Base-by-base conservation (phyloP, 2,113 vertebrate species). In the Nesogale talazaci region DNA sequence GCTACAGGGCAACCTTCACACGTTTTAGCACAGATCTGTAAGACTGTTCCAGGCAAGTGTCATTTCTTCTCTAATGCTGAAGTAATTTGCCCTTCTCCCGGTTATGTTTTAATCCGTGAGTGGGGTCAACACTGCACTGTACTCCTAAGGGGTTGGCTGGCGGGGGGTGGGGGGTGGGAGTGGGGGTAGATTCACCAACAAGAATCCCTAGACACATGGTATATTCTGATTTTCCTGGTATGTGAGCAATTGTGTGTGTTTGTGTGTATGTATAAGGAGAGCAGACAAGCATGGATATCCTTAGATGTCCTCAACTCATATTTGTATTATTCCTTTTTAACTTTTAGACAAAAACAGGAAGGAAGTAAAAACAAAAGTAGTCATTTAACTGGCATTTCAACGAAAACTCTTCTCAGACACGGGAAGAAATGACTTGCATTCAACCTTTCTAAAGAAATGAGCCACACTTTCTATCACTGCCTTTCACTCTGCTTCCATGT, bases 401-500 rank as follows among this genome's bases (percentile, higher is more conserved):
- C 15, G 82, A 85, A 63, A 81, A 40, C 22, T 34, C 20, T 29
- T 20, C 4, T 83, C 20, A 94, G 86, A 87, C 22, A 0, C 70
- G 78, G 22, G 56, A 84, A 56, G 80, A 10, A 52, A 86, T 86
- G 38, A 86, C 31, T 83, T 40, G 40, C 72, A 81, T 59, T n/a
- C 57, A 96, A 16, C 2, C 36, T 95, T 92, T 89, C 46, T 84
- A 81, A 84, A 93, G 56, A 72, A 3, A 22, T 0, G 56, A 34
- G 38, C 11, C 61, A 52, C 40, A 70, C 89, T 85, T 70, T 70
- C n/a, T 83, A 46, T 72, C 46, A 61, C 78, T 6, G 36, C 69
- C 89, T 82, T 86, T 95, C 70, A 88, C 19, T 86, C 4, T 63
- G 42, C 11, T 93, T 91, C 83, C 57, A n/a, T 3, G 8, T 90